Evolutionary conservation across 2,113 vertebrate species (phyloP).

Genomic region (Solenodon paradoxus): DNA sequence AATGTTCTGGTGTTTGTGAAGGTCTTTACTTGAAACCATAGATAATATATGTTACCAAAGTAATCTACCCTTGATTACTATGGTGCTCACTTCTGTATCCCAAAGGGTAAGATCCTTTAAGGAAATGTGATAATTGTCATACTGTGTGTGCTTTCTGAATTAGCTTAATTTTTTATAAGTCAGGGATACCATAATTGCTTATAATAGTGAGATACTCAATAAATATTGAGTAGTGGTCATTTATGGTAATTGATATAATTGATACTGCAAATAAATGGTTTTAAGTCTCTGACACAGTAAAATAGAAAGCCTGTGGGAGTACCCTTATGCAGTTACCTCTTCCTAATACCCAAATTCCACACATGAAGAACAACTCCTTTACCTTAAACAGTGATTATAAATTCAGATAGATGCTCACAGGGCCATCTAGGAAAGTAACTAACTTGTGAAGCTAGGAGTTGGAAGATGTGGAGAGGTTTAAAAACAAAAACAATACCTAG

Average conservation of each 20-base stretch:
- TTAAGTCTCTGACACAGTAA: not conserved
- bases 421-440: not conserved
- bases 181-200: conserved; percentile 8
- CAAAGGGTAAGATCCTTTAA: not conserved
- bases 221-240: not conserved
- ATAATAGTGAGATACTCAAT: not conserved
- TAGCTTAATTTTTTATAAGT: conserved; percentile 25
- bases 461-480: not conserved
- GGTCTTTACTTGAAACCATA: not conserved
- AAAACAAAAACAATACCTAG: not conserved
- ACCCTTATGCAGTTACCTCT: not conserved
- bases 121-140: not conserved
- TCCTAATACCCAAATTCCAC: not conserved
- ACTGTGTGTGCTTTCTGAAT: not conserved
- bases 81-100: not conserved
- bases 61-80: not conserved
- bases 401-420: not conserved
- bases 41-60: not conserved
- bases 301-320: not conserved
- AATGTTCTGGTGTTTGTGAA: conserved; percentile 40
- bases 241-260: not conserved
- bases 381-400: not conserved
- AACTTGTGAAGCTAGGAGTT: not conserved
- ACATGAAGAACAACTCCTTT: not conserved
- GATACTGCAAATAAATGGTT: not conserved